These are phyloP conservation scores for Manacus vitellinus DNA, from an alignment of 2,113 vertebrate species.

Conservation along the genomic window DNA sequence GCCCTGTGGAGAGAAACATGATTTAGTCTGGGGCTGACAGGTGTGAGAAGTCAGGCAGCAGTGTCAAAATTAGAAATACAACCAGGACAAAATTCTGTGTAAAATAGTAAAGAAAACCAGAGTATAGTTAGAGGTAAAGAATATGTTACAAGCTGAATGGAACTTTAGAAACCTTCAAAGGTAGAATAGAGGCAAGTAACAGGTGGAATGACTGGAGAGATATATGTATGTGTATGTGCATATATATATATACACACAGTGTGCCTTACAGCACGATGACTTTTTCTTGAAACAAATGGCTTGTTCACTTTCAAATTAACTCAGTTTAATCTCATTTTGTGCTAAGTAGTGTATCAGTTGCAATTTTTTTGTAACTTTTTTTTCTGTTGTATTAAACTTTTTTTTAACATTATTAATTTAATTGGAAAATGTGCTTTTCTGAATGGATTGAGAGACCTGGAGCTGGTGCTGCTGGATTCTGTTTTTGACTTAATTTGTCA, in stretches of 20 bases:
- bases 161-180: neutral
- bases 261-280: neutral
- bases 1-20: neutral
- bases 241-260: neutral
- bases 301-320: neutral
- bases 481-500: neutral
- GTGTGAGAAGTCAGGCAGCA: neutral
- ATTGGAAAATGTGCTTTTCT: neutral
- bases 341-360: neutral
- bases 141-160: neutral
- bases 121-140: neutral
- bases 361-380: neutral
- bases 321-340: accelerated
- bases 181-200: neutral
- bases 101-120: neutral
- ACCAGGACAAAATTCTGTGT: neutral
- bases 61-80: neutral
- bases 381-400: neutral
- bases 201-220: neutral
- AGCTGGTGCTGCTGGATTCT: neutral
- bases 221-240: neutral
- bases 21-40: neutral
- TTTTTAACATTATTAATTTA: neutral
- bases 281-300: neutral
- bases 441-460: neutral